phyloP scores from a whole-genome alignment of 2,113 vertebrate species.

The Eubucco bourcierii region DNA sequence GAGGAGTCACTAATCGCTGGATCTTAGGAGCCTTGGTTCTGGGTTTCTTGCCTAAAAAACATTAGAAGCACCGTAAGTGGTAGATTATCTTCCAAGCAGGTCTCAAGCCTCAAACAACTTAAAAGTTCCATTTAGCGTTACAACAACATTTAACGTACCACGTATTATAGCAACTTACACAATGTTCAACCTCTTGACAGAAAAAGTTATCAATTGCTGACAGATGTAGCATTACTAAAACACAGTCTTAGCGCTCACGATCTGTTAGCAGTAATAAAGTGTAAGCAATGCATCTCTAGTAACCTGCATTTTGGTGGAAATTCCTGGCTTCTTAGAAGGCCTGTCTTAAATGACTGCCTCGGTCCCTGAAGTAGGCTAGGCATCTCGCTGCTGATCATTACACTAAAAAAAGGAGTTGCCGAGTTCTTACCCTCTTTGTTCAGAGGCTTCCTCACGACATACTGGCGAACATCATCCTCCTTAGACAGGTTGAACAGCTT shows the following conservation, averaged over 20 bases:
- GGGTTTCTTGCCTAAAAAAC: conserved; percentile 89
- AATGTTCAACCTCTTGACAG: not conserved
- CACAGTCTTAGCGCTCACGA: rapidly evolving
- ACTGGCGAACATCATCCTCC: conserved; percentile 97
- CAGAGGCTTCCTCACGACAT: conserved; percentile 95
- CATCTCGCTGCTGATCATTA: rapidly evolving
- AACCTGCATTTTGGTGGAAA: not conserved
- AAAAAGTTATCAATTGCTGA: not conserved
- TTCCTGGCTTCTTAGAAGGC: not conserved
- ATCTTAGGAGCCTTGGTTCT: conserved; percentile 98
- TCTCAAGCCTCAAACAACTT: not conserved
- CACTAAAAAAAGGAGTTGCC: rapidly evolving
- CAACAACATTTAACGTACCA: rapidly evolving
- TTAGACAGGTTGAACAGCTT: conserved; percentile 98
- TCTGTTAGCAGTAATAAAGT: not conserved
- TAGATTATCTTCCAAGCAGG: not conserved
- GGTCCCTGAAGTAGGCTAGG: not conserved
- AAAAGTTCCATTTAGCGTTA: not conserved
- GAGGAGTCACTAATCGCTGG: conserved; percentile 95
- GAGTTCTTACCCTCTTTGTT: conserved; percentile 87
- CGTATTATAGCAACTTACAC: rapidly evolving
- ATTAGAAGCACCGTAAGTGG: rapidly evolving
- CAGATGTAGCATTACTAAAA: not conserved
- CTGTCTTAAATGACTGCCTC: too few relatives aligned
- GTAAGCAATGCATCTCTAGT: not conserved